These are phyloP conservation scores for Rhagonycha fulva DNA, from an alignment of 2,888 invertebrate species.

Conservation along the genomic window DNA sequence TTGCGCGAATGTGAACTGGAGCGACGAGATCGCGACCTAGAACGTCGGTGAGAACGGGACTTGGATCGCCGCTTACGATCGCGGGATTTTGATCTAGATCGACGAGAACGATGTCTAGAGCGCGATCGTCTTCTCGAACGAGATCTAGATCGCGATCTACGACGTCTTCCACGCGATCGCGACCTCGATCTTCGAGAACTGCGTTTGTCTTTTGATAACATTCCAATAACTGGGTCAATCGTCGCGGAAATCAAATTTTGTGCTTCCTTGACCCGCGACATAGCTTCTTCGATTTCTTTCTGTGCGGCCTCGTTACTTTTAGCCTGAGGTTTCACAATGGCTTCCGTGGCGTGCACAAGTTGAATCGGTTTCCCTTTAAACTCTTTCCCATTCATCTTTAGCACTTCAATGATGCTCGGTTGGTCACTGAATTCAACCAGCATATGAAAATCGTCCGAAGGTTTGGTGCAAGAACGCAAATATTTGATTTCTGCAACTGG, in stretches of 20 bases:
- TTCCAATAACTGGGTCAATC: conserved; percentile 88
- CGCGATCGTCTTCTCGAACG: conserved; percentile 63
- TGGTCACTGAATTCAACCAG: conserved; percentile 95
- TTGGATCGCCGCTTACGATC: conserved; percentile 58
- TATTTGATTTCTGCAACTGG: conserved; percentile 94
- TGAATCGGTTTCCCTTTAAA: conserved; percentile 70
- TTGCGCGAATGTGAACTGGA: conserved; percentile 49
- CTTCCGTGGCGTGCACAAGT: conserved; percentile 90
- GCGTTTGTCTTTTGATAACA: conserved; percentile 83
- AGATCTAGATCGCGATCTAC: conserved; percentile 68
- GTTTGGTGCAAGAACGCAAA: conserved; percentile 85
- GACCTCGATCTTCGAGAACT: conserved; percentile 56
- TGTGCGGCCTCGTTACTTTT: conserved; percentile 96
- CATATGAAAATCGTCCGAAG: conserved; percentile 78
- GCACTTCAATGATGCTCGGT: conserved; percentile 80
- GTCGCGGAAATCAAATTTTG: conserved; percentile 93
- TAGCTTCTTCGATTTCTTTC: conserved; percentile 94
- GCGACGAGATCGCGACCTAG: conserved; percentile 46
- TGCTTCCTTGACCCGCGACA: conserved; percentile 95
- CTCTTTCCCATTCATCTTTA: conserved; percentile 81
- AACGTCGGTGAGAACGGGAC: conserved; percentile 57
- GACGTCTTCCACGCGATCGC: conserved; percentile 51
- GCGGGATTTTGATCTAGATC: conserved; percentile 62
- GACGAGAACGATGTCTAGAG: conserved; percentile 60
- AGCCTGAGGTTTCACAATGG: conserved; percentile 89